A percentile compares a stretch with the other conserved stretches of the same genome.
Conservation (phyloP, 2,888 invertebrate species). For the Sphinx pinastri region DNA sequence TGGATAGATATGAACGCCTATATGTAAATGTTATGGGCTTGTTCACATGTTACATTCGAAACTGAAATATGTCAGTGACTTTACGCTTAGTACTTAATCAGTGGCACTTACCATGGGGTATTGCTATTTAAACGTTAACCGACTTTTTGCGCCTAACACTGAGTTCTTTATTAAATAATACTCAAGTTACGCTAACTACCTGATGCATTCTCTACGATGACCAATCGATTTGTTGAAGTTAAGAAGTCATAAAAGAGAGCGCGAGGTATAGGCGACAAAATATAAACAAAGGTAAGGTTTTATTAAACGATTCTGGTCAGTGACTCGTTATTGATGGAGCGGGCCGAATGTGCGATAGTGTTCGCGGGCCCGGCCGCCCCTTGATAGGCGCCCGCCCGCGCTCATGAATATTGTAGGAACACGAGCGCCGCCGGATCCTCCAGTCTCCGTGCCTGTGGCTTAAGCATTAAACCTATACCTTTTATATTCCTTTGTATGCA, state of each 20-base stretch:
- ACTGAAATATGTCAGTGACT: slow-evolving; percentile 4
- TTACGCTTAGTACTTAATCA: not conserved
- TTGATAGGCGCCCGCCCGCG: slow-evolving; percentile 48
- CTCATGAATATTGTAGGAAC: slow-evolving; percentile 75
- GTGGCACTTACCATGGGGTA: not conserved
- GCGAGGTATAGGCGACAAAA: slow-evolving; percentile 11
- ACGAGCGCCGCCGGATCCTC: slow-evolving; percentile 60
- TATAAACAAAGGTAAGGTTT: slow-evolving; percentile 52
- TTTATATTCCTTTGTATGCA: slow-evolving; percentile 55
- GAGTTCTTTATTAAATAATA: no score
- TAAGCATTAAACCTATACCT: slow-evolving; percentile 52
- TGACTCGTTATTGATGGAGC: slow-evolving; percentile 70
- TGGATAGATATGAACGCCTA: slow-evolving; percentile 12
- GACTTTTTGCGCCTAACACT: not conserved
- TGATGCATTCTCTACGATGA: no score
- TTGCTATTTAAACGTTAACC: slow-evolving; percentile 9
- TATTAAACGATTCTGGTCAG: slow-evolving; percentile 67
- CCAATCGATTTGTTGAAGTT: not conserved
- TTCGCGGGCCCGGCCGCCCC: slow-evolving; percentile 45
- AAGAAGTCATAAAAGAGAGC: not conserved
- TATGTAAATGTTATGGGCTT: slow-evolving; percentile 13
- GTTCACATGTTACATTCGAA: slow-evolving; percentile 4
- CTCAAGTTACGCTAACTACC: no score
- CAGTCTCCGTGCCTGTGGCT: slow-evolving; percentile 63
- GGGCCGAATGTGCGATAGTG: slow-evolving; percentile 66